These are phyloP conservation scores for Nibea coibor DNA, from an alignment of 2,113 vertebrate species.

Conservation along the genomic window DNA sequence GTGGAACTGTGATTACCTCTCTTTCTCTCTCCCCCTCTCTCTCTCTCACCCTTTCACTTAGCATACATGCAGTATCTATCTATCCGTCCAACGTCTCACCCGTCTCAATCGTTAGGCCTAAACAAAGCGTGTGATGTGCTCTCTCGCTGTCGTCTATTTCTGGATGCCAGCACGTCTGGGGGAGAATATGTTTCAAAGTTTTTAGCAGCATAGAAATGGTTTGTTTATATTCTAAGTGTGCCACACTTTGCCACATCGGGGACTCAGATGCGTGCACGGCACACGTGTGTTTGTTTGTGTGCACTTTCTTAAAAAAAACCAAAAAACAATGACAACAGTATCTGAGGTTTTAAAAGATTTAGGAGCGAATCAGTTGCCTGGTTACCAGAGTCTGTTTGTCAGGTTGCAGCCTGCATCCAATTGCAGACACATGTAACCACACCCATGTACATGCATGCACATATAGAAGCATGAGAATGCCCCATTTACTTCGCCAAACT, in stretches of 20 bases:
- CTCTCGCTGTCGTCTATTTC: conserved; percentile 62
- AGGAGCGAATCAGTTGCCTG: conserved; percentile 70
- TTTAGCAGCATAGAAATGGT: conserved; percentile 55
- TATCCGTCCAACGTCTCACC: conserved; percentile 37
- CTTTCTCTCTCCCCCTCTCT: conserved; percentile 43
- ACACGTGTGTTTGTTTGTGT: conserved; percentile 23
- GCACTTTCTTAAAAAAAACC: conserved; percentile 51
- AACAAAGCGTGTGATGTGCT: conserved; percentile 60
- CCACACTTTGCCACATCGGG: conserved; percentile 43
- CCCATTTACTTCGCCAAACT: conserved; percentile 56
- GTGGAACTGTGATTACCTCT: conserved; percentile 76
- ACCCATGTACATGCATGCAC: background rate
- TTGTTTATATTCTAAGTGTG: conserved; percentile 60
- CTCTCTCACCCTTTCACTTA: conserved; percentile 55
- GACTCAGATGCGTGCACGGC: background rate
- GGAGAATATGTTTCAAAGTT: conserved; percentile 54
- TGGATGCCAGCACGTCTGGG: conserved; percentile 53
- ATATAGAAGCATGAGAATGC: conserved; percentile 13
- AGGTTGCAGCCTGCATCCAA: conserved; percentile 34
- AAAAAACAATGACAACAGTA: conserved; percentile 64
- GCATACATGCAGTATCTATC: conserved; percentile 55
- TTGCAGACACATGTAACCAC: background rate
- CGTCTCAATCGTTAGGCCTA: conserved; percentile 64
- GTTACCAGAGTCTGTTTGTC: conserved; percentile 66
- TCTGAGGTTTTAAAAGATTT: conserved; percentile 72